phyloP scores from a whole-genome alignment of 2,113 vertebrate genomes.

The Tichodroma muraria region DNA sequence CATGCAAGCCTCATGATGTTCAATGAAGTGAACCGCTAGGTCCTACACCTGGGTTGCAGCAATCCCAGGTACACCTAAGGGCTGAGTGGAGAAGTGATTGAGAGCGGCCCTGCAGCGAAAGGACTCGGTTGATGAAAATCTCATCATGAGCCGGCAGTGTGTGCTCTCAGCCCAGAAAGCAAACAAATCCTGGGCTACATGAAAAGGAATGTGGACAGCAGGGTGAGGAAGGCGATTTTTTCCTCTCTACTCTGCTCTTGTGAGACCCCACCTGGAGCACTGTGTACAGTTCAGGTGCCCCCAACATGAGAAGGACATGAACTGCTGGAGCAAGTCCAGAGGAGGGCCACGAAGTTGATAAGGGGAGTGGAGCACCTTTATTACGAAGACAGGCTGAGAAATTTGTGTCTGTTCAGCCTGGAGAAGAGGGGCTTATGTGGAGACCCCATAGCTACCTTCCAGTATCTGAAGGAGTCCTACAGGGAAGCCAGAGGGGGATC shows the following conservation, averaged over 20 bases:
- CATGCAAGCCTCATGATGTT: background rate
- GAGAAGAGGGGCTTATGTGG: background rate
- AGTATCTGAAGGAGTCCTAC: background rate
- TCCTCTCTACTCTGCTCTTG: background rate
- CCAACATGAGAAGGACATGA: background rate
- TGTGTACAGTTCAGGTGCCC: background rate
- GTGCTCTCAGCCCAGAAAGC: background rate
- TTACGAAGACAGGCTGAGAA: background rate
- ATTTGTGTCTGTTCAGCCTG: background rate
- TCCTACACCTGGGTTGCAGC: background rate
- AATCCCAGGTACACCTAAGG: background rate
- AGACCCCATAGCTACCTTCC: background rate
- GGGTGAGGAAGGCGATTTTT: background rate
- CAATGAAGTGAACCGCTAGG: background rate
- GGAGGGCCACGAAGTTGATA: background rate
- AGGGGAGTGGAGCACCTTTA: background rate
- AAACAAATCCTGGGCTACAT: background rate
- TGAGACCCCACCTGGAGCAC: background rate
- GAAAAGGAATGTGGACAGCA: background rate
- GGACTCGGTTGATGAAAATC: background rate
- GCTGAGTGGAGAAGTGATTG: background rate
- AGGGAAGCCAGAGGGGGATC: accelerated
- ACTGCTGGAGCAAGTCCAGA: background rate
- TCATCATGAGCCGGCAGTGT: background rate
- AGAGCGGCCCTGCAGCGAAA: background rate